Evolutionary conservation across 2,113 vertebrate species (phyloP).

Genomic region (Cettia cetti): DNA sequence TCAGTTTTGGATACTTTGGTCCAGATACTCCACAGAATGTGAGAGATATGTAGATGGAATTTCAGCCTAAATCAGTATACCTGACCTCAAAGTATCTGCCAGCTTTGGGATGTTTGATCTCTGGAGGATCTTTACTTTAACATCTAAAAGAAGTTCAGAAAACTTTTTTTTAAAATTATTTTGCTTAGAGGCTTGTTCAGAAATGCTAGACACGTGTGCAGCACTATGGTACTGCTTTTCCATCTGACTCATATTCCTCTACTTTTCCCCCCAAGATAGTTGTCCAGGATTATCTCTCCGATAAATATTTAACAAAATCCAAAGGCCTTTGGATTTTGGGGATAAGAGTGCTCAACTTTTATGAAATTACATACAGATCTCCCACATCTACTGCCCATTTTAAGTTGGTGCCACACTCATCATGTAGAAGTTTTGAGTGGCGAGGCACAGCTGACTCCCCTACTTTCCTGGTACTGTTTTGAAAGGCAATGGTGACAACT

Average conservation of each 20-base stretch:
- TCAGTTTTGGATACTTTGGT: not conserved
- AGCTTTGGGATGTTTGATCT: not conserved
- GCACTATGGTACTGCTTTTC: not conserved
- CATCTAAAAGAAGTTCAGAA: not conserved
- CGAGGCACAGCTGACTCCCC: not conserved
- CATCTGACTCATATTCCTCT: not conserved
- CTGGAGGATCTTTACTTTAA: not conserved
- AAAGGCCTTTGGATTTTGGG: not conserved
- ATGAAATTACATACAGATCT: not conserved
- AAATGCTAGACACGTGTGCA: not conserved
- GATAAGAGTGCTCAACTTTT: not conserved
- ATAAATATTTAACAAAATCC: not conserved
- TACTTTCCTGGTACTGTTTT: not conserved
- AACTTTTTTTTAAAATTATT: not conserved
- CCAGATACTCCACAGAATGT: not conserved
- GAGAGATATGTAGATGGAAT: not conserved
- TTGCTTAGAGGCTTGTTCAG: not conserved
- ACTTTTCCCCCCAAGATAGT: not conserved
- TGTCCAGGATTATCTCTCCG: not conserved
- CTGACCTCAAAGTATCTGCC: not conserved
- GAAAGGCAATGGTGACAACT: not conserved
- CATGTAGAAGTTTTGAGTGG: not conserved
- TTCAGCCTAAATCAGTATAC: not conserved
- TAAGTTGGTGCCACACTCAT: not conserved
- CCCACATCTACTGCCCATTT: not conserved